A percentile compares a stretch with the other conserved stretches of the same genome.
Evolutionary conservation across 2,113 vertebrate genomes (phyloP).

Genomic region (Macaca fascicularis): T2T-MFA8v1.1 NC_088381.1:141656501-141657000

Average conservation of each 20-base stretch:
- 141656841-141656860: neutral
- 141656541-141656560: too few species aligned
- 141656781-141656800: neutral
- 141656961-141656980: accelerated
- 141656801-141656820: neutral
- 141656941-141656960: neutral
- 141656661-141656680: too few species aligned
- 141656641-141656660: too few species aligned
- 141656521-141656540: neutral
- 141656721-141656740: neutral
- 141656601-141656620: too few species aligned
- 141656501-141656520: slow-evolving; percentile 34
- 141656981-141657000: neutral
- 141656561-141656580: too few species aligned
- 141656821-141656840: neutral
- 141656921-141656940: neutral
- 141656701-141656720: neutral
- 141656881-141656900: neutral
- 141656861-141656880: neutral
- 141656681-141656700: too few species aligned
- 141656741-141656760: neutral
- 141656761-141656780: neutral
- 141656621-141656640: too few species aligned
- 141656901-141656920: neutral
- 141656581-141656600: too few species aligned